Evolutionary conservation across 2,113 vertebrate species (phyloP).

Genomic region (Jaculus jaculus): DNA sequence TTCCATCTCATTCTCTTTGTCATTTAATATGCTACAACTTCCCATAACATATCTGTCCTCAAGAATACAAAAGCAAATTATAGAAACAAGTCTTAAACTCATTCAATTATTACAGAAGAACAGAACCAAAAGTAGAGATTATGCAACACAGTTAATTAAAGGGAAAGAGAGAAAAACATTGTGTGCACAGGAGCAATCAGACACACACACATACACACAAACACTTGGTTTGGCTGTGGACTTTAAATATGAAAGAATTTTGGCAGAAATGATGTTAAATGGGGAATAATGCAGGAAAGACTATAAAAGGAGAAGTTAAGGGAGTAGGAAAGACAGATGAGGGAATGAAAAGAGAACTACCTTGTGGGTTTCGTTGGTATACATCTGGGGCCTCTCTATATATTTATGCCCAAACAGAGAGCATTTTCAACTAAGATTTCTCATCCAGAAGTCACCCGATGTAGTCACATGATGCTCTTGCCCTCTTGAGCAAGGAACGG

Average conservation of each 20-base stretch:
- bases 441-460: neutral
- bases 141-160: neutral
- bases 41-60: neutral
- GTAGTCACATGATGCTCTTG: neutral
- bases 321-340: neutral
- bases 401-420: neutral
- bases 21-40: neutral
- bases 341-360: fast-evolving
- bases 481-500: neutral
- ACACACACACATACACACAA: neutral
- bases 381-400: neutral
- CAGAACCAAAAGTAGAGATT: neutral
- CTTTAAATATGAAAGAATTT: neutral
- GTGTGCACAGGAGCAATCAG: neutral
- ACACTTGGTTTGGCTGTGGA: neutral
- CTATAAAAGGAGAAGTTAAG: neutral
- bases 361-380: neutral
- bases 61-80: neutral
- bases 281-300: neutral
- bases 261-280: neutral
- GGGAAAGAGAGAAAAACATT: neutral
- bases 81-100: neutral
- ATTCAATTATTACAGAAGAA: neutral
- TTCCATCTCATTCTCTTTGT: neutral
- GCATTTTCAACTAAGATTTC: neutral